Percentiles rank a stretch among this genome's conserved stretches.
phyloP scores from a whole-genome alignment of 1,140 invertebrate genomes.

The Mya arenaria region DNA sequence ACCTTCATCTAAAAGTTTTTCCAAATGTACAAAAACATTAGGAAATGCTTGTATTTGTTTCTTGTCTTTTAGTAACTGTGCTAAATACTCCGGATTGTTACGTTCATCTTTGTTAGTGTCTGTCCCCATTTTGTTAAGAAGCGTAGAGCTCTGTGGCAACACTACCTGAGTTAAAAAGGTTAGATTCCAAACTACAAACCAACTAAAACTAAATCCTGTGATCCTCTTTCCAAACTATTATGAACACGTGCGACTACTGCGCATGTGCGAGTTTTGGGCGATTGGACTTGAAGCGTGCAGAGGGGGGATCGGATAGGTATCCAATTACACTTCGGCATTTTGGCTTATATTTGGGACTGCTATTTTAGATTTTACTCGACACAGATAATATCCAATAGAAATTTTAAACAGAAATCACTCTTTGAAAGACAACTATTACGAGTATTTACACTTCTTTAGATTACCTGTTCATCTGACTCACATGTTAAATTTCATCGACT shows the following conservation, averaged over 20 bases:
- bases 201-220: slow-evolving; percentile 66
- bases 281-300: slow-evolving; percentile 55
- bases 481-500: background rate
- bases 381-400: too few relatives aligned
- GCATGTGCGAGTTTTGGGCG: slow-evolving; percentile 73
- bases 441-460: background rate
- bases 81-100: slow-evolving; percentile 95
- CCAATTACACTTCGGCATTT: background rate
- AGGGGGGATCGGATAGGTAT: slow-evolving; percentile 43
- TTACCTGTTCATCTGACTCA: background rate
- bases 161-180: slow-evolving; percentile 75
- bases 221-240: slow-evolving; percentile 76
- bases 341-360: background rate
- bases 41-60: slow-evolving; percentile 99
- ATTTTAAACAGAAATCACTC: too few relatives aligned
- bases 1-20: slow-evolving; percentile 99
- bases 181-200: slow-evolving; percentile 77
- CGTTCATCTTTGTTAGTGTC: slow-evolving; percentile 80
- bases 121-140: slow-evolving; percentile 78
- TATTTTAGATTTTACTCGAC: too few relatives aligned
- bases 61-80: slow-evolving; percentile 99
- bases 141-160: slow-evolving; percentile 69
- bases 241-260: slow-evolving; percentile 78
- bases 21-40: slow-evolving; percentile 99
- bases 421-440: background rate